A percentile compares a stretch with the other conserved stretches of the same genome.
phyloP scores from a whole-genome alignment of 2,888 invertebrate species.

The Nesidiocoris tenuis region DNA sequence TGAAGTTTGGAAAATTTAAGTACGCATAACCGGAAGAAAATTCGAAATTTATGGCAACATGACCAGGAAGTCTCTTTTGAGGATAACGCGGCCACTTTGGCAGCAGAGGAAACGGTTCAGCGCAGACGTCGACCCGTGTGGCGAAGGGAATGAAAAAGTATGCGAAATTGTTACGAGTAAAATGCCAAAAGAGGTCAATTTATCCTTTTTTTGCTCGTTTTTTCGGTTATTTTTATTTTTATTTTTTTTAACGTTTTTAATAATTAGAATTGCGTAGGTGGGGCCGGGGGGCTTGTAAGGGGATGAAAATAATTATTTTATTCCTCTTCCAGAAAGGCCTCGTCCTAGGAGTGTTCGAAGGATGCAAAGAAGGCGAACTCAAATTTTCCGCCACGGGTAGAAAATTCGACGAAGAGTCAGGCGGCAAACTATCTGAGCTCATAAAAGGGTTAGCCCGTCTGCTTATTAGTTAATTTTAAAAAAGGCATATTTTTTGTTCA shows the following conservation, averaged over 20 bases:
- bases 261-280: too few relatives aligned
- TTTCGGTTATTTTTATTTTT: too few relatives aligned
- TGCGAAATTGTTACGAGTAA: too few relatives aligned
- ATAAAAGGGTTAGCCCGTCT: conserved; percentile 41
- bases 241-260: too few relatives aligned
- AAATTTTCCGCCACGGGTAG: conserved; percentile 43
- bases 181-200: too few relatives aligned
- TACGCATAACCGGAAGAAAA: background rate
- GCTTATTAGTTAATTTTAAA: background rate
- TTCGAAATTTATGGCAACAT: conserved; percentile 35
- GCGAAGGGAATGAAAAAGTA: conserved; percentile 26
- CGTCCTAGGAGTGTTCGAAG: conserved; percentile 47
- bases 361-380: conserved; percentile 42
- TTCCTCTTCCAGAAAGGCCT: conserved; percentile 46
- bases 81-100: conserved; percentile 17
- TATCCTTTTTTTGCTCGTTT: too few relatives aligned
- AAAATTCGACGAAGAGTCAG: conserved; percentile 46
- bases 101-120: conserved; percentile 22
- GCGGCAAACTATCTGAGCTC: conserved; percentile 43
- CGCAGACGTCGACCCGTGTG: conserved; percentile 31
- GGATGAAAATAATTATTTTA: too few relatives aligned
- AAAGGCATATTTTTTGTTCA: too few relatives aligned
- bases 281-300: too few relatives aligned
- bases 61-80: conserved; percentile 22
- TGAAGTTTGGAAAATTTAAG: conserved; percentile 21